Base-by-base conservation (phyloP, 1,140 invertebrate species). In the Gryllus bimaculatus region DNA sequence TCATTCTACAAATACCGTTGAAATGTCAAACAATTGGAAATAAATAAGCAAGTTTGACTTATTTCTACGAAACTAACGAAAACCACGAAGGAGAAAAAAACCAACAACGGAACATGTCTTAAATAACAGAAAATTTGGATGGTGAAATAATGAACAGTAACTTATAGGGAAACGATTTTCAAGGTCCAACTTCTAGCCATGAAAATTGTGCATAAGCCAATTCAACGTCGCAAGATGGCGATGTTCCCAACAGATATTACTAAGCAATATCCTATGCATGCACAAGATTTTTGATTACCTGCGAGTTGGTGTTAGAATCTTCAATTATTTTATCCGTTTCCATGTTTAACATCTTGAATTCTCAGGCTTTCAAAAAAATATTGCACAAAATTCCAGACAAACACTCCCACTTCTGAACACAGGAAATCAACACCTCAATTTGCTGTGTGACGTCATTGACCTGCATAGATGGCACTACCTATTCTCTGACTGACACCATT, bases 241-340 rank as follows among this genome's bases (percentile, higher is more conserved):
- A 78, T 78, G 18, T 48, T 47, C 39, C n/a, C n/a, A 78, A 66
- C 54, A 66, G 54, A 13, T 66, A 66, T 66, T 66, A 66, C 54
- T 66, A 66, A 66, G 54, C 54, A 66, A 18, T 66, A 66, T 66
- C 54, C 10, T 18, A 66, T 3, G 54, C 18, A 66, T 13, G 18
- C 18, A 66, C 10, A 66, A 66, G 54, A 66, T 13, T 66, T 18
- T 12, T 74, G 83, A 81, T 84, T 85, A 90, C 90, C 89, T 90
- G 89, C 81, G 87, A 85, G 86, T 88, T 89, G 79, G 86, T 86
- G 82, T 87, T 88, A 81, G 88, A 85, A 84, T 91, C 90, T 83
- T 90, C 89, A 84, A 89, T 88, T 80, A 88, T 87, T 85, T 90
- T 90, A 85, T 91, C 90, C 82, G 89, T 90, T 88, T 91, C 90